A percentile compares a stretch with the other conserved stretches of the same genome.
phyloP scores from a whole-genome alignment of 2,888 invertebrate genomes.

The Artemia sinica region DNA sequence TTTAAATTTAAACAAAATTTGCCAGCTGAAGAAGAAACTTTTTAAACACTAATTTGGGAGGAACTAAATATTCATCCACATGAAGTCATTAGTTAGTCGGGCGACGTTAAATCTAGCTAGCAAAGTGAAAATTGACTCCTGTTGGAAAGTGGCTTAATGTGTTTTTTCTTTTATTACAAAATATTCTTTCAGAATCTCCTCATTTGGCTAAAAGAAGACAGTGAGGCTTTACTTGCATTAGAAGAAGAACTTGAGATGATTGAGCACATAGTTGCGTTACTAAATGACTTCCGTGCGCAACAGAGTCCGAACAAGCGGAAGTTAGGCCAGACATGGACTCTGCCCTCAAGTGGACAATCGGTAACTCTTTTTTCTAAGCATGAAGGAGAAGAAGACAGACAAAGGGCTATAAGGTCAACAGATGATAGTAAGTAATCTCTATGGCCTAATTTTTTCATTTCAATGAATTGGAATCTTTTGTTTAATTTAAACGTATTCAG shows the following conservation, averaged over 20 bases:
- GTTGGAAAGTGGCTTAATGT: no score
- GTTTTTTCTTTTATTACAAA: conserved; percentile 12
- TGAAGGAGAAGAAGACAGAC: conserved; percentile 35
- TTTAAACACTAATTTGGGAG: no score
- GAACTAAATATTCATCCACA: no score
- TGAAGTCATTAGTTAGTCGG: no score
- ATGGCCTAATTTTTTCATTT: no score
- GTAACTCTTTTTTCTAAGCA: conserved; percentile 40
- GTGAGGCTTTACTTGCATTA: conserved; percentile 38
- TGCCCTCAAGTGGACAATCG: conserved; percentile 49
- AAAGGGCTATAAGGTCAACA: conserved; percentile 40
- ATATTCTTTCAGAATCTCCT: conserved; percentile 43
- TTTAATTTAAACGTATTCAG: no score
- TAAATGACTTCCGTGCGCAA: conserved; percentile 44
- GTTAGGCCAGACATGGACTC: conserved; percentile 46
- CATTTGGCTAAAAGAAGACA: conserved; percentile 49
- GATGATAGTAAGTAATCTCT: conserved; percentile 43
- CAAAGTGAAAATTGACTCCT: neutral
- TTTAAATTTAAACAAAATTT: no score
- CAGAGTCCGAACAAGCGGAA: conserved; percentile 34
- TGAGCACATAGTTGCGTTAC: conserved; percentile 46
- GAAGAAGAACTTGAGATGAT: conserved; percentile 50
- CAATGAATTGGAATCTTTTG: no score
- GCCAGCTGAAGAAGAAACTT: no score
- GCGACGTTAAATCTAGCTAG: neutral